These are phyloP conservation scores for Geopemphigus sp. DNA, from an alignment of 1,140 invertebrate species.

Conservation along the genomic window DNA sequence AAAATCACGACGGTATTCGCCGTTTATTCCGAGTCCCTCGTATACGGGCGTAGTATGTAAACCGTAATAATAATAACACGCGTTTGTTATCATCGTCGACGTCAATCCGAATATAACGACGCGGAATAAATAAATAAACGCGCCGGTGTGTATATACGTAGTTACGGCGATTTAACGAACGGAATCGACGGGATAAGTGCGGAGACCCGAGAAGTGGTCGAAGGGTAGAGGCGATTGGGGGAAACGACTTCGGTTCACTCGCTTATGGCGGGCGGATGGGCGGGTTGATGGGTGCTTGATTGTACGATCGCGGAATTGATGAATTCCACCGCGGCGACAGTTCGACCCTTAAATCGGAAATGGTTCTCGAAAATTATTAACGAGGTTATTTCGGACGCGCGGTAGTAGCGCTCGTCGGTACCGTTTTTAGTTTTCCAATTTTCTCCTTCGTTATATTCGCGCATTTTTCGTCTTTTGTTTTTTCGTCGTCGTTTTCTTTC, in stretches of 20 bases:
- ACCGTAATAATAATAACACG: background rate
- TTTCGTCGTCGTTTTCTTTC: no score
- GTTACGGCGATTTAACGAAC: slow-evolving; percentile 2
- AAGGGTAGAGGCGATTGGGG: background rate
- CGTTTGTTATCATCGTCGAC: background rate
- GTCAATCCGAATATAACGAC: slow-evolving; percentile 26
- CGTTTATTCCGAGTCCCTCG: background rate
- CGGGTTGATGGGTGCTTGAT: slow-evolving; percentile 28
- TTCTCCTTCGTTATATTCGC: background rate
- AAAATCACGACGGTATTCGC: no score
- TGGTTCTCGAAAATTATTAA: slow-evolving; percentile 48
- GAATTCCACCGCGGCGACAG: slow-evolving; percentile 29
- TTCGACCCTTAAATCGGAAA: slow-evolving; percentile 31
- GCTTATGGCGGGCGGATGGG: no score
- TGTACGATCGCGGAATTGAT: slow-evolving; percentile 40
- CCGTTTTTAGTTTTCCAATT: background rate
- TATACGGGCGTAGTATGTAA: background rate
- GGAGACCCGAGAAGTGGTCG: background rate
- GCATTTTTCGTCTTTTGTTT: no score
- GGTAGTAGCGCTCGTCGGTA: background rate
- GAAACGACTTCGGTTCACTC: background rate
- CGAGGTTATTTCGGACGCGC: slow-evolving; percentile 40
- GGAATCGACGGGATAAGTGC: background rate
- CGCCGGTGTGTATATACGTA: background rate
- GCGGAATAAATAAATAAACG: slow-evolving; percentile 35